A percentile compares a stretch with the other conserved stretches of the same genome.
Conservation (phyloP, 2,113 vertebrate species). For the Lanius ludovicianus region DNA sequence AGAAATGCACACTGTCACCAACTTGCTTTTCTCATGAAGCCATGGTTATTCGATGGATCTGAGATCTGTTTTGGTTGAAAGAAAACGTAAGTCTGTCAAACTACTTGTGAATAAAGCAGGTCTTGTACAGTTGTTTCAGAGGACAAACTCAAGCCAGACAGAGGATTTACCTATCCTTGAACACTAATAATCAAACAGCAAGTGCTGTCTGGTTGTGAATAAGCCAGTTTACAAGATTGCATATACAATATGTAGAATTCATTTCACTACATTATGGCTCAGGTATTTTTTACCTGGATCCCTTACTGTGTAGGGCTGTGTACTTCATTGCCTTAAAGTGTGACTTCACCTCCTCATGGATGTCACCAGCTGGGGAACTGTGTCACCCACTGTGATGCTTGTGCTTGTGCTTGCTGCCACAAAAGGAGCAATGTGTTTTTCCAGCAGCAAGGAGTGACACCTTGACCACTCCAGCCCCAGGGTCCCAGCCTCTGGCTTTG, state of each 20-base stretch:
- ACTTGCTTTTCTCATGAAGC: background rate
- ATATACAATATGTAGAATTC: background rate
- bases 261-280: background rate
- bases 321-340: background rate
- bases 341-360: background rate
- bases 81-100: background rate
- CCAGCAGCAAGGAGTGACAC: background rate
- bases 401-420: background rate
- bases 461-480: background rate
- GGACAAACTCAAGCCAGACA: background rate
- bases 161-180: background rate
- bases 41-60: background rate
- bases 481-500: background rate
- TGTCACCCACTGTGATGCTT: background rate
- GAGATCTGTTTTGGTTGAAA: background rate
- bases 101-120: background rate
- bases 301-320: background rate
- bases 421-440: background rate
- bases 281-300: background rate
- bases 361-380: background rate
- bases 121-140: background rate
- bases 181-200: background rate
- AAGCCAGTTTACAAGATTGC: background rate
- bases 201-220: background rate
- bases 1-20: rapidly evolving